Evolutionary conservation across 1,140 invertebrate genomes (phyloP).

Genomic region (Atta texana): DNA sequence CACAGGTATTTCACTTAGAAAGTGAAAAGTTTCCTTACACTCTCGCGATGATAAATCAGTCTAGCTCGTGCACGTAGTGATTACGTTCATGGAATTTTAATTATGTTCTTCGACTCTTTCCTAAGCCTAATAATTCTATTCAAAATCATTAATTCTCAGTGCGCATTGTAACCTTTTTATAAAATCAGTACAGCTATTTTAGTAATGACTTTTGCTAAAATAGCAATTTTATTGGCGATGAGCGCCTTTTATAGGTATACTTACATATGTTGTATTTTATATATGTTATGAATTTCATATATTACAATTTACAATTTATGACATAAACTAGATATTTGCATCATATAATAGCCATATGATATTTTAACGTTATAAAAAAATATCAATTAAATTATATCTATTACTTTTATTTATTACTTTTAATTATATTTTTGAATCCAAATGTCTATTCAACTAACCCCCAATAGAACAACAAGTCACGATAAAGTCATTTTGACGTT

Average conservation of each 20-base stretch:
- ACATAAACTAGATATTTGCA: not conserved
- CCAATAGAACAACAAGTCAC: too few relatives aligned
- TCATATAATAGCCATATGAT: not conserved
- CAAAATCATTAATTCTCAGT: not conserved
- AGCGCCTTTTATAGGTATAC: not conserved
- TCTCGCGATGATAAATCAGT: constrained; percentile 21
- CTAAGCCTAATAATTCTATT: not conserved
- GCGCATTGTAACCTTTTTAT: not conserved
- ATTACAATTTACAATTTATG: not conserved
- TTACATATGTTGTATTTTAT: not conserved
- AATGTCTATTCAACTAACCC: not conserved
- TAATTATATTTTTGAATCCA: not conserved
- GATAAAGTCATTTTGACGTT: too few relatives aligned
- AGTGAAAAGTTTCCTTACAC: constrained; percentile 45
- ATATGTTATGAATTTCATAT: not conserved
- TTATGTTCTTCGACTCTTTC: constrained; percentile 32
- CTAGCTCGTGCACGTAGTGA: constrained; percentile 14
- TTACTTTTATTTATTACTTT: not conserved
- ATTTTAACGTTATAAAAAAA: not conserved
- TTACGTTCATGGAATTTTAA: constrained; percentile 30
- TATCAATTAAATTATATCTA: not conserved
- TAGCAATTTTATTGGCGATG: not conserved
- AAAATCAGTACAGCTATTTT: not conserved
- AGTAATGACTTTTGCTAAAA: not conserved
- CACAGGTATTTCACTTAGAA: constrained; percentile 25